Percentiles rank a stretch among this genome's conserved stretches.
These are phyloP conservation scores for Amphiprion ocellaris DNA, from an alignment of 2,113 vertebrate genomes.

Conservation along the genomic window DNA sequence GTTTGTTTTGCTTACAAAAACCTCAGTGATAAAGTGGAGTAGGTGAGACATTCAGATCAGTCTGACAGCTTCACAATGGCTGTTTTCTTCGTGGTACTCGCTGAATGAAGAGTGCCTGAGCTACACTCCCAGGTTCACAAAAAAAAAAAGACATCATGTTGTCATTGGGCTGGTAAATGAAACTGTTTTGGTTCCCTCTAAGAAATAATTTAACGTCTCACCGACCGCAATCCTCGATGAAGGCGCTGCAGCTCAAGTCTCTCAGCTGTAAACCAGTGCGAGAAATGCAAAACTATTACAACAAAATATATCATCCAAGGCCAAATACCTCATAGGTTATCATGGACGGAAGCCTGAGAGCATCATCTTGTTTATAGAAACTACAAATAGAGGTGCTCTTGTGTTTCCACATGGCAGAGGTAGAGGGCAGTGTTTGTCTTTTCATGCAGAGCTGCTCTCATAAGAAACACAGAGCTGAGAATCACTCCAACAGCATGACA, in stretches of 20 bases:
- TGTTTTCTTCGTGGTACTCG: conserved; percentile 54
- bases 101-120: conserved; percentile 20
- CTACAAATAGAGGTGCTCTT: not conserved
- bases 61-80: conserved; percentile 57
- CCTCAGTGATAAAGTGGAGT: conserved; percentile 38
- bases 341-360: not conserved
- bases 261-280: conserved; percentile 15
- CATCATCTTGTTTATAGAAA: conserved; percentile 17
- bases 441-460: conserved; percentile 5
- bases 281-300: conserved; percentile 13
- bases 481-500: not conserved
- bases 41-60: conserved; percentile 55
- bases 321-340: not conserved
- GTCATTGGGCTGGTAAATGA: conserved; percentile 61
- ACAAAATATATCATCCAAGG: not conserved
- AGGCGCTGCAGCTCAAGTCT: conserved; percentile 3
- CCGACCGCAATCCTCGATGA: conserved; percentile 36
- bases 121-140: conserved; percentile 21
- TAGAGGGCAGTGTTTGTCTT: conserved; percentile 83
- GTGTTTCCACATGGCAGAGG: conserved; percentile 52
- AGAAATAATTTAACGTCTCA: conserved; percentile 68
- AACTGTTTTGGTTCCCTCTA: conserved; percentile 37
- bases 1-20: conserved; percentile 58
- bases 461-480: not conserved
- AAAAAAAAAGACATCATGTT: conserved; percentile 55